Conservation (phyloP, 2,113 vertebrate genomes). For the Porphyrio hochstetteri region DNA sequence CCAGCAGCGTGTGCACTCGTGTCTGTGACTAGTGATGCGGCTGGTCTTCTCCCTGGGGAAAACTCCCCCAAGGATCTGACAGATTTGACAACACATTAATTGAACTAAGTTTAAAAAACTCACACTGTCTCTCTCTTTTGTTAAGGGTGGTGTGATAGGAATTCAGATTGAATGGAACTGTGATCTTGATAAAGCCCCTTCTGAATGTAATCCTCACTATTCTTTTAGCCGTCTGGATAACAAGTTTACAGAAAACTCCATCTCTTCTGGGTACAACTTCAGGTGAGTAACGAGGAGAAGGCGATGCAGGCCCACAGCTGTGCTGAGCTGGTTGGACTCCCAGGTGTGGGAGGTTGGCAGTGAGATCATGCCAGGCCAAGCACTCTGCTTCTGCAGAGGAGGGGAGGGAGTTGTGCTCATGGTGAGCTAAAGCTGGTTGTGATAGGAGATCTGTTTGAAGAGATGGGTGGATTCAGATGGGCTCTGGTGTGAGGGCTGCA, state of each 20-base stretch:
- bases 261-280: constrained; percentile 94
- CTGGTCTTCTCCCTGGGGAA: background rate
- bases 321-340: background rate
- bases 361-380: background rate
- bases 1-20: background rate
- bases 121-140: constrained; percentile 48
- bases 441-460: background rate
- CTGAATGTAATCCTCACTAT: constrained; percentile 88
- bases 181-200: constrained; percentile 88
- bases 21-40: background rate
- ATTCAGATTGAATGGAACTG: constrained; percentile 95
- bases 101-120: constrained; percentile 17
- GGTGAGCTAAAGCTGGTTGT: background rate
- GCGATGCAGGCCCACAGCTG: fast-evolving
- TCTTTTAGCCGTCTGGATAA: constrained; percentile 90
- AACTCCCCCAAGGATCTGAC: background rate
- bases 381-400: background rate
- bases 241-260: constrained; percentile 72
- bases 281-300: constrained; percentile 72
- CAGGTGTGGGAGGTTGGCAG: background rate
- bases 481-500: background rate
- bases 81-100: background rate
- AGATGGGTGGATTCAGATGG: background rate
- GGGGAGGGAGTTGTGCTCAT: background rate
- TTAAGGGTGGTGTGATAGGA: constrained; percentile 91